Evolutionary conservation across 2,888 invertebrate species (phyloP), one percentile per base, ranked within the genome.

Genomic region (Panzeria rudis): DNA sequence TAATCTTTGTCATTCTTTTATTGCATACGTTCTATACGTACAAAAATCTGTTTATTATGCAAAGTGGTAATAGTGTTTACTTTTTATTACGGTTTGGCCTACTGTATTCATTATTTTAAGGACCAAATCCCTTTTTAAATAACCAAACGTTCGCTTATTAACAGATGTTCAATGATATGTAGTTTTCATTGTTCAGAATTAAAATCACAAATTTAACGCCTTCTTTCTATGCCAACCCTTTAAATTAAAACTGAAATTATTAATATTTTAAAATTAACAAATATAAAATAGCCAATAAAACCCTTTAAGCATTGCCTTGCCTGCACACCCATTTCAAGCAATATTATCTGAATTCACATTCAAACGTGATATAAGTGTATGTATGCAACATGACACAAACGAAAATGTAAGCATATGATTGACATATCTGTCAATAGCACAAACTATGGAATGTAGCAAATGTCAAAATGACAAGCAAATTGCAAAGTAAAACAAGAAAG

Each of bases 381-480:
- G 6, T 35, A 44, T 81, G 77, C 50, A 78, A 82, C 44, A 79
- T 71, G 75, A 85, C 64, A 68, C 61, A 61, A 80, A 52, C 41
- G 23, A 62, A 69, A 56, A 52, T 4, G 25, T 35, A 29, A 64
- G 6, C 25, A 78, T 71, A 72, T 77, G 83, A 82, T 73, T 81
- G 76, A 78, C 68, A 77, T 52, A 61, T 47, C 66, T 76, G 79
- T 69, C 69, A 80, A 71, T 69, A 54, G 52, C 80, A 76, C 41
- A 77, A 84, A 73, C 72, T 84, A 73, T 81, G 72, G 73, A 81
- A 81, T 81, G 82, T 78, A 56, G 73, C 78, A 75, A 85, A 71
- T 82, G 85, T 85, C 85, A 85, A 75, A 71, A 44, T 78, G 82
- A 82, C 77, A 78, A 85, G 82, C 69, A 85, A 82, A 82, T 85